Evolutionary conservation across 2,797 vertebrate species (phyloP).

Genomic region (Chromobotia macracanthus): DNA sequence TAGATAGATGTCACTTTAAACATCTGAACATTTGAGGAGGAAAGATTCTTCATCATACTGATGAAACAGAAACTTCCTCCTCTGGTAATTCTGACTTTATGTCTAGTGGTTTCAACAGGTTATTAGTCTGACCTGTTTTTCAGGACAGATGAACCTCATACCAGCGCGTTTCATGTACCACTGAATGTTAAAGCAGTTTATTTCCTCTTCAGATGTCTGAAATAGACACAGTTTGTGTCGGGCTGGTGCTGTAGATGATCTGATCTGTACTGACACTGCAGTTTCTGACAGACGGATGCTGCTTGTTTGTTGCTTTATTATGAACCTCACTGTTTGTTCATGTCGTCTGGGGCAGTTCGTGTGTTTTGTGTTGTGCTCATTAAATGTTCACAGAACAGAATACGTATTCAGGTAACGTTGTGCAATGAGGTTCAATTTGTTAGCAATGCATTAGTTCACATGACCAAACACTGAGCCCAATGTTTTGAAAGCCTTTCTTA

Average conservation of each 20-base stretch:
- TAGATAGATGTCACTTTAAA: no score
- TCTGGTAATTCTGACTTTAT: background rate
- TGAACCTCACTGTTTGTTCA: no score
- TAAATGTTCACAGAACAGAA: no score
- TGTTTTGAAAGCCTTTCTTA: no score
- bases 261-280: background rate
- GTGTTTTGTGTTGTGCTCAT: no score
- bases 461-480: no score
- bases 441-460: no score
- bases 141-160: slow-evolving; percentile 50
- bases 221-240: background rate
- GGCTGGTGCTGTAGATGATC: background rate
- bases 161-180: background rate
- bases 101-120: background rate
- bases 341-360: no score
- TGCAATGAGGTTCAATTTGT: no score
- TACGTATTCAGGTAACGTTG: no score
- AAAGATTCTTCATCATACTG: slow-evolving; percentile 91
- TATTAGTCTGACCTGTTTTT: slow-evolving; percentile 41
- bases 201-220: background rate
- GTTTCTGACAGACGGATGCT: no score
- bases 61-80: slow-evolving; percentile 45
- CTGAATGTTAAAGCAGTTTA: background rate
- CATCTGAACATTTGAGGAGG: slow-evolving; percentile 84
- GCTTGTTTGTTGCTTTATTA: no score